Percentiles rank a stretch among this genome's conserved stretches.
Conservation (phyloP, 2,113 vertebrate species). For the Plotosus lineatus region DNA sequence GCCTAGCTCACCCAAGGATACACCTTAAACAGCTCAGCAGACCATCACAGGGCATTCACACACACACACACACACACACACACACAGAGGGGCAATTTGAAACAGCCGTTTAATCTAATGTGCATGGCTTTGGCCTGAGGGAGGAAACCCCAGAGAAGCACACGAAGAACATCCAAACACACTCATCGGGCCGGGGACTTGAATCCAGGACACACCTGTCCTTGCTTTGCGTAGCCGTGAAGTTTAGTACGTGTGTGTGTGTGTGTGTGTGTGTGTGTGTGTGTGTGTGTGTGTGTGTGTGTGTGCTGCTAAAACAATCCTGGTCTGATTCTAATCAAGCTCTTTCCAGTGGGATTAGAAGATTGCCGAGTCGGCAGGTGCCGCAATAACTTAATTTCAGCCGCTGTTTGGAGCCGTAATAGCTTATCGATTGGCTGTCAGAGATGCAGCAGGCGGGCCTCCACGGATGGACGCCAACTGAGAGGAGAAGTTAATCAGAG, state of each 20-base stretch:
- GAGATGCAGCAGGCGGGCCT: constrained; percentile 64
- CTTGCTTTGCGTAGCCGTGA: constrained; percentile 8
- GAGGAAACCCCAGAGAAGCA: too few species aligned
- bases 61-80: too few species aligned
- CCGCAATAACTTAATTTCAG: constrained; percentile 72
- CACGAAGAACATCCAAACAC: too few species aligned
- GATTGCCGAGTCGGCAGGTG: constrained; percentile 74
- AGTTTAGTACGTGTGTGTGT: background rate
- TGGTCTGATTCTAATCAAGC: constrained; percentile 57
- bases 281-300: constrained; percentile 22
- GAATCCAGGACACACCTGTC: too few species aligned
- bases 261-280: constrained; percentile 17
- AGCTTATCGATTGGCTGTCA: constrained; percentile 78
- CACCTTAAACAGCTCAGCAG: too few species aligned
- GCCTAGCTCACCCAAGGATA: too few species aligned
- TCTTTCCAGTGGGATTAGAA: constrained; percentile 69
- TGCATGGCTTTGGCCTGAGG: too few species aligned
- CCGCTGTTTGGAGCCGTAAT: constrained; percentile 73
- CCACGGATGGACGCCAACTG: constrained; percentile 58
- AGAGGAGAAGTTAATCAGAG: constrained; percentile 72
- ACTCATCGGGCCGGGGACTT: too few species aligned
- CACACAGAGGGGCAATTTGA: too few species aligned
- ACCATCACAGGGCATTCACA: too few species aligned
- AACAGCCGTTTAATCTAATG: too few species aligned
- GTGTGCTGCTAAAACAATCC: constrained; percentile 54